Evolutionary conservation across 23 tunicate genomes (phyloP), one percentile per base, ranked within the genome.

Genomic region (Styela clava): DNA sequence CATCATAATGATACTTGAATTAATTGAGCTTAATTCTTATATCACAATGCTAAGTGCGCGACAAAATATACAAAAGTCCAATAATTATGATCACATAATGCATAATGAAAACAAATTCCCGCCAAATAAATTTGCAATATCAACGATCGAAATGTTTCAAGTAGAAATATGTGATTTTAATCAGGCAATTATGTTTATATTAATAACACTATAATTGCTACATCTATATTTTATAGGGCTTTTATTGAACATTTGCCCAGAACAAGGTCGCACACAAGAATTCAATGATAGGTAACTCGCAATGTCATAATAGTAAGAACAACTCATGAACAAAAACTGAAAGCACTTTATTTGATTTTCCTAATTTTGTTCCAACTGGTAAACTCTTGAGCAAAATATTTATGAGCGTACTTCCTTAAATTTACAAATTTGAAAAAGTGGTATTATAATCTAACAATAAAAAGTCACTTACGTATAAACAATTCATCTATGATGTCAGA

Each of bases 1-100:
- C 65, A 52, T 76, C 81, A 52, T 25, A 52, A 76, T 71, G 77
- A 71, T 30, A 71, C 77, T 71, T 30, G 77, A 71, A 71, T 71
- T 71, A 71, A 71, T 32, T 29, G 56, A 44, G 56, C 56, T 44
- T 44, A 44, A 44, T 44, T 44, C 56, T 44, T 44, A 44, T 44
- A 44, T 44, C 12, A 44, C 9, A 44, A 44, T 44, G 56, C 7
- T 44, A 44, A 44, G 56, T 44, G 56, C 56, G 56, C 56, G 56
- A 44, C n/a, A n/a, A 44, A 44, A 44, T 44, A 44, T 12, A 44
- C 56, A 44, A 44, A 5, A 44, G 9, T 7, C 7, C 56, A 5
- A 7, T 7, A 44, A 44, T 44, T 44, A 44, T 44, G 56, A 44
- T 44, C 56, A 44, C 56, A 44, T 44, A 44, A 44, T 44, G 56